These are phyloP conservation scores for Hyphantria cunea DNA, from an alignment of 1,140 invertebrate species.

Conservation along the genomic window DNA sequence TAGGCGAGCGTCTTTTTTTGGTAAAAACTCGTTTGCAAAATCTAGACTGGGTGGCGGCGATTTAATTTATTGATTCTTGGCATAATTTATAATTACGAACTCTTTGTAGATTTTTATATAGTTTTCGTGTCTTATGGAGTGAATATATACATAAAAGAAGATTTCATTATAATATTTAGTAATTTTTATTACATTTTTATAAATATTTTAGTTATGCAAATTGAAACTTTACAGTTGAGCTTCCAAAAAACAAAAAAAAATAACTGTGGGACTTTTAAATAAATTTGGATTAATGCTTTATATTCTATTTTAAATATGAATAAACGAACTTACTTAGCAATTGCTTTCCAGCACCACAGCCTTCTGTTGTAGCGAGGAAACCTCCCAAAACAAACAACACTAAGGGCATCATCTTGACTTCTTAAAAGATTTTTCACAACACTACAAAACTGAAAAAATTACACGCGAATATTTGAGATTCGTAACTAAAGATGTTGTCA, in stretches of 20 bases:
- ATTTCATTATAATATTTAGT: too few species aligned
- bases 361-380: slow-evolving; percentile 71
- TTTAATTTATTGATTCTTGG: slow-evolving; percentile 45
- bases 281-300: too few species aligned
- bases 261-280: too few species aligned
- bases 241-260: too few species aligned
- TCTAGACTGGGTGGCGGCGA: slow-evolving; percentile 73
- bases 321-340: slow-evolving; percentile 66
- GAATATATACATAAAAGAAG: slow-evolving; percentile 9
- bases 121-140: slow-evolving; percentile 10
- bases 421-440: slow-evolving; percentile 65
- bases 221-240: background rate
- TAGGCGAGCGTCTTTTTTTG: slow-evolving; percentile 41
- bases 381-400: slow-evolving; percentile 77
- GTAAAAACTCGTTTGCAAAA: slow-evolving; percentile 51
- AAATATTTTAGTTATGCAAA: background rate
- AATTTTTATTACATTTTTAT: background rate
- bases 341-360: slow-evolving; percentile 69
- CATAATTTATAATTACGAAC: slow-evolving; percentile 22
- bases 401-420: slow-evolving; percentile 70
- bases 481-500: slow-evolving; percentile 70
- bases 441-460: slow-evolving; percentile 67
- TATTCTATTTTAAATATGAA: too few species aligned
- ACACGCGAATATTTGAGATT: slow-evolving; percentile 69
- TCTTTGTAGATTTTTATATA: slow-evolving; percentile 19